Evolutionary conservation across 2,888 invertebrate species (phyloP), one percentile per base, ranked within the genome.

Genomic region (Hydrotaea diabolus): DNA sequence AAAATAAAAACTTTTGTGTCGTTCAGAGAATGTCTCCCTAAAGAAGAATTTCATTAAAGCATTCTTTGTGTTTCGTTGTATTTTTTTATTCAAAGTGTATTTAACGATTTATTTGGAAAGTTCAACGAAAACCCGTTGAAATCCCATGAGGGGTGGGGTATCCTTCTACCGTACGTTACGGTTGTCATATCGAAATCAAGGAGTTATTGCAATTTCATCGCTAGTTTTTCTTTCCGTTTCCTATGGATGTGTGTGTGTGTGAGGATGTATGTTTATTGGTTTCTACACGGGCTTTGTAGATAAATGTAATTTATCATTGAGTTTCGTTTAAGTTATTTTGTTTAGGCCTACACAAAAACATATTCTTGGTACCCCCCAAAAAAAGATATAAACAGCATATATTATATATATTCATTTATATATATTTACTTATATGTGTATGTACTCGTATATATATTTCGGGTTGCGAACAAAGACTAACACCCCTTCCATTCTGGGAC

Each of bases 281-380:
- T n/a, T 64, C 4, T 64, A 17, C 9, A n/a, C n/a, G 64, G 3
- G n/a, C 64, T 59, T 59, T 69, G 21, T 80, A 85, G 79, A 85
- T 82, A 77, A 84, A 82, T 55, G 77, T 80, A 80, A 85, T 82
- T 82, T 85, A 85, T 85, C 81, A 85, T 53, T n/a, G 39, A 81
- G 31, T 75, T 79, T 59, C 15, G 59, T 59, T 59, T 23, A 69
- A 69, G 62, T 62, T 62, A 62, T 69, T 43, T 69, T 69, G 43
- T 69, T 69, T 23, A 15, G 31, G 2, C 26, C 4, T 57, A n/a
- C 53, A 53, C 36, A 36, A 3, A 36, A 5, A 36, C 39, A 11
- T 39, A 39, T n/a, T 17, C 53, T 53, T n/a, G 39, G 39, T 66
- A 43, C 66, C 64, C 13, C 39, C 19, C 17, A 43, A 66, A 66